Evolutionary conservation across 2,888 invertebrate genomes (phyloP), one percentile per base, ranked within the genome.

Genomic region (Tetragonula carbonaria): DNA sequence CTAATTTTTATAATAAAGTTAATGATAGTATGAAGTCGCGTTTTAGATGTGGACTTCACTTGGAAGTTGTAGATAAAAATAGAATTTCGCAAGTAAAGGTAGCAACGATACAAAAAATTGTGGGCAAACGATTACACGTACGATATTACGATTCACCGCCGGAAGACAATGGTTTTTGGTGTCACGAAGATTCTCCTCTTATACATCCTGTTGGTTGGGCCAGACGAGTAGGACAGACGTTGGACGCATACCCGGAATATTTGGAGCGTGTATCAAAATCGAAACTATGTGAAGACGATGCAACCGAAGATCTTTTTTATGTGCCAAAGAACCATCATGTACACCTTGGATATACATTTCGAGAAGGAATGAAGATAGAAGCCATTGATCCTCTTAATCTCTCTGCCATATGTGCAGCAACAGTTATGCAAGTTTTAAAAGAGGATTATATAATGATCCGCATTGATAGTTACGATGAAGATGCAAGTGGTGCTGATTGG

Each of bases 191-290:
- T 93, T 99, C 99, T 0, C 98, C 98, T 0, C 95, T 99, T 18
- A 97, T 99, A 87, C 99, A 99, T 95, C 98, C 98, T 0, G 98
- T 99, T 1, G 99, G 99, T n/a, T 99, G 99, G 99, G 98, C 99
- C 0, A 97, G 97, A 80, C 95, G 97, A 80, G 97, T 98, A 0
- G 99, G 98, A 0, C 99, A 99, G 93, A 96, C 97, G 72, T 95
- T 99, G 70, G 97, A 97, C 78, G 98, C 99, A 0, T 98, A 98
- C 5, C 96, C 96, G 65, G 96, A 96, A 81, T 98, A 98, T 94
- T 95, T 97, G 82, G 97, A 97, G 90, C 96, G 98, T 82, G 96
- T 98, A 77, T 96, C 96, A 51, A 96, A 97, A 91, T 97, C 96
- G 66, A 95, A 97, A 77, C 95, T 96, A 51, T 96, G 97, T 84